These are phyloP conservation scores for Lamellibrachia columna DNA, from an alignment of 2,888 invertebrate genomes.

Conservation along the genomic window DNA sequence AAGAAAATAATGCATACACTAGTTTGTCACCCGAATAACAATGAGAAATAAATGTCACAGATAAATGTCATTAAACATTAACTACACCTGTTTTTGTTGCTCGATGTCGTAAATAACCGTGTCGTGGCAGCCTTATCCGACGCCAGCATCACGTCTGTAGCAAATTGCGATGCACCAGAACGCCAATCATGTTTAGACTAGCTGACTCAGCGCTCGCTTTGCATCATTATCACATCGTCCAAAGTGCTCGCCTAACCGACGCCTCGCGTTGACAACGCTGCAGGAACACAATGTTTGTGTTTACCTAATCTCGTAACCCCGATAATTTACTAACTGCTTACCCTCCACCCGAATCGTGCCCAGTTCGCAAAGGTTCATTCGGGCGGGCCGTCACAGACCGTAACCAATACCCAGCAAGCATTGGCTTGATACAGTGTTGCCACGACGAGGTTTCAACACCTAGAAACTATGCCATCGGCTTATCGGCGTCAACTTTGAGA, in stretches of 20 bases:
- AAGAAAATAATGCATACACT: too few species aligned
- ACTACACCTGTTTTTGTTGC: background rate
- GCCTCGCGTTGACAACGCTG: background rate
- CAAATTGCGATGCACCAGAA: background rate
- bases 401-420: background rate
- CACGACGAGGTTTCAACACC: background rate
- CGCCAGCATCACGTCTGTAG: background rate
- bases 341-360: background rate
- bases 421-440: background rate
- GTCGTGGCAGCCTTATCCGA: background rate
- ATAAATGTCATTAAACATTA: background rate
- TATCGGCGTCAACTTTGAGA: background rate
- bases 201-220: background rate
- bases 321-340: background rate
- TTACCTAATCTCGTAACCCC: background rate
- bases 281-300: background rate
- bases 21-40: background rate
- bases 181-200: conserved; percentile 6
- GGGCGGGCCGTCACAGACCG: background rate
- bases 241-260: background rate
- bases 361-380: background rate
- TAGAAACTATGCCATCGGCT: background rate
- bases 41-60: background rate
- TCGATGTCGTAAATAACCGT: background rate
- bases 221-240: background rate